Evolutionary conservation across 2,113 vertebrate species (phyloP).

Genomic region (Psittacara wagleri): DNA sequence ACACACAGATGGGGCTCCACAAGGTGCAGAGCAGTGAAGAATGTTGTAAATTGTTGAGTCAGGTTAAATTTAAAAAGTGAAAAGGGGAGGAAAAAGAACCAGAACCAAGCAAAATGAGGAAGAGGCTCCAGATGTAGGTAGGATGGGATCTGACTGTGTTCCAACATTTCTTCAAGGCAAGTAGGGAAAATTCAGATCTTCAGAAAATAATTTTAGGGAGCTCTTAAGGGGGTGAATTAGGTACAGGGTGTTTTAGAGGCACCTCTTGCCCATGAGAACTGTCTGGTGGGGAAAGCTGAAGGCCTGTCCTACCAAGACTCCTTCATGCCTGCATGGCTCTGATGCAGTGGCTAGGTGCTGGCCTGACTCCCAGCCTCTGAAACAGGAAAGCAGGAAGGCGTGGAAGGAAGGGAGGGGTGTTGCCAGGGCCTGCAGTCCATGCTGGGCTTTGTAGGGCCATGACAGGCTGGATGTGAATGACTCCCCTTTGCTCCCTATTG

Average conservation of each 20-base stretch:
- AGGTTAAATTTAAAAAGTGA: slow-evolving; percentile 42
- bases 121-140: not conserved
- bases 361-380: not conserved
- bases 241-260: not conserved
- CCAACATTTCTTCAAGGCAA: not conserved
- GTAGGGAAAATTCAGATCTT: not conserved
- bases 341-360: not conserved
- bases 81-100: not conserved
- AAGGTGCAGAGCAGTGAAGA: slow-evolving; percentile 57
- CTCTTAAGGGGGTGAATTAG: not conserved
- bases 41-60: slow-evolving; percentile 36
- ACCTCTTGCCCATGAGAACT: not conserved
- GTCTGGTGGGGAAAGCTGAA: not conserved
- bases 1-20: slow-evolving; percentile 44
- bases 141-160: not conserved
- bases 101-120: not conserved
- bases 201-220: not conserved
- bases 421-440: not conserved
- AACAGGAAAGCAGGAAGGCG: not conserved
- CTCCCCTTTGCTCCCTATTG: fast-evolving
- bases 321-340: fast-evolving
- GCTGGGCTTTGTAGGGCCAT: not conserved
- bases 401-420: not conserved
- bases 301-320: not conserved
- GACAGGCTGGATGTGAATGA: not conserved